Conservation (phyloP, 2,797 vertebrate species). For the Myripristis murdjan region DNA sequence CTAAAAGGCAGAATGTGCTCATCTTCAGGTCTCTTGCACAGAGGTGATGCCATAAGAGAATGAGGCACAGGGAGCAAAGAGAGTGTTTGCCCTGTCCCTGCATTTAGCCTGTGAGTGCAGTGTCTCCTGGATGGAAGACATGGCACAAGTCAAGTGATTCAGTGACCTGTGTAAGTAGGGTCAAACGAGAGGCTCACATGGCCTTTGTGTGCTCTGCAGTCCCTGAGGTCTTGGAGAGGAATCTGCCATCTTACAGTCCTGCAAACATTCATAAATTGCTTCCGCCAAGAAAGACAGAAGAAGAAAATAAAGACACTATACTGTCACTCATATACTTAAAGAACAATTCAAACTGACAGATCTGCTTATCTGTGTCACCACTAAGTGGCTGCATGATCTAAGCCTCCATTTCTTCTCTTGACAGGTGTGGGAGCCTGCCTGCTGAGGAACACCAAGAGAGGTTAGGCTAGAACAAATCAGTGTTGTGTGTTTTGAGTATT, state of each 20-base stretch:
- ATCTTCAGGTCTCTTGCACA: constrained; percentile 1
- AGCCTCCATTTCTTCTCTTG: constrained; percentile 49
- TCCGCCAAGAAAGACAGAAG: not conserved
- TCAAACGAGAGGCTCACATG: constrained; percentile 31
- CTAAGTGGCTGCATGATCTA: constrained; percentile 52
- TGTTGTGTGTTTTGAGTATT: not conserved
- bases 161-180: constrained; percentile 19
- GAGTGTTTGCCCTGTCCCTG: constrained; percentile 8
- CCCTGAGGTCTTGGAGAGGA: constrained; percentile 23
- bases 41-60: not conserved
- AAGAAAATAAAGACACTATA: not conserved
- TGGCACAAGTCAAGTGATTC: constrained; percentile 20
- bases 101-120: constrained; percentile 6
- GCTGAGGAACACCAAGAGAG: constrained; percentile 28
- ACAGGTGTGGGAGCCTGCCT: constrained; percentile 48
- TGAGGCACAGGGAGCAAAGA: not conserved
- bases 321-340: constrained; percentile 26
- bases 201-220: constrained; percentile 4
- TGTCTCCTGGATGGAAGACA: constrained; percentile 22
- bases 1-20: not conserved
- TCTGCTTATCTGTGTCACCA: constrained; percentile 49
- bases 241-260: constrained; percentile 7
- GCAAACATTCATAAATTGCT: constrained; percentile 6
- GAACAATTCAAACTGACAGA: constrained; percentile 46
- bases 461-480: constrained; percentile 25